Base-by-base conservation (phyloP, 2,113 vertebrate genomes). In the Brienomyrus brachyistius region DNA sequence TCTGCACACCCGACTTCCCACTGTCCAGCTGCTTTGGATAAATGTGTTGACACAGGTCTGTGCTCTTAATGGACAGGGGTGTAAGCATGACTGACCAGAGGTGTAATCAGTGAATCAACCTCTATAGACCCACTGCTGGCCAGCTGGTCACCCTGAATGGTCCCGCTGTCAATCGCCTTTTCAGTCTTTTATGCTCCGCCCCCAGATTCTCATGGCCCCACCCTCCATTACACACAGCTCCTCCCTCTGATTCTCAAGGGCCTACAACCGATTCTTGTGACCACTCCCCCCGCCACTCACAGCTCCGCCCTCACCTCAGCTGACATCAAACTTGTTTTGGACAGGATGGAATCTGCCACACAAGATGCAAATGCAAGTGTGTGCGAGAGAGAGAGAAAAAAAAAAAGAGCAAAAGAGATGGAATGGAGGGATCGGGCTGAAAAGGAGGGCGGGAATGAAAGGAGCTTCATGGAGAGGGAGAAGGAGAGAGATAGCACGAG, bases 401-500 rank as follows among this genome's bases (percentile, higher is more conserved):
- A 35, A 90, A 6, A 5, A 8, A 90, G 27, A 50, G 8, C 19
- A 66, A 31, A 1, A 86, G 51, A 83, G 92, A 90, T 89, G 54
- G 87, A 88, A 90, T 7, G 50, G 13, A 50, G 43, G 54, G 31
- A 52, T 7, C n/a, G 10, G n/a, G 17, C 35, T 66, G 54, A 35
- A 62, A 48, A 7, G 45, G 4, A 48, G 13, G 35, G 15, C 8
- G n/a, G 7, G 59, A 88, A 43, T 48, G 10, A 70, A n/a, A 70
- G 62, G 27, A 70, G 10, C 9, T 70, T 31, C 62, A 91, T 66
- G 87, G 86, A 90, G 40, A 90, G 89, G 89, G 90, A 91, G 90
- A 93, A 91, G 90, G 92, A 92, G 92, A 82, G 88, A 92, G 91
- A 43, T 94, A 93, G 92, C 13, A 45, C 88, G 90, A 84, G 92